Evolutionary conservation across 37 sponge, comb jelly and placozoan species (phyloP).

Genomic region (Axinella damicornis): DNA sequence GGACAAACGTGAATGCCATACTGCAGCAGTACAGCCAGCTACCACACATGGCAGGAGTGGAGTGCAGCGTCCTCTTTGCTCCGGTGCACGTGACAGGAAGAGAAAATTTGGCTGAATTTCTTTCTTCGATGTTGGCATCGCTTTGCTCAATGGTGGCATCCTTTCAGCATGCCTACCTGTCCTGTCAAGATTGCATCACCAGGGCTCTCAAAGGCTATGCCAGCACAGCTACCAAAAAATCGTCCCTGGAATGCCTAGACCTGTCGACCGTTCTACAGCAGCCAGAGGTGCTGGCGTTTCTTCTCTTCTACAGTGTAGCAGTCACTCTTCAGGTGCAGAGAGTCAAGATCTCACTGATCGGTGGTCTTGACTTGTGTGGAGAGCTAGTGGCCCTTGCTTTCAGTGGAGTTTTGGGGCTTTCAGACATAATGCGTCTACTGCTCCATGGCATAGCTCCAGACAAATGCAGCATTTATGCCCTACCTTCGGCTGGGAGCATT

Average conservation of each 20-base stretch:
- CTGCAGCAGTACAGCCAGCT: constrained; percentile 33
- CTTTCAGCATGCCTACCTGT: neutral
- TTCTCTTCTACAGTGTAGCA: constrained; percentile 7
- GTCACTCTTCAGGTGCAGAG: neutral
- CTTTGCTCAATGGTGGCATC: neutral
- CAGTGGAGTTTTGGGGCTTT: constrained; percentile 18
- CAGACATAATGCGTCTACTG: constrained; percentile 21
- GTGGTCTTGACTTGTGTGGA: constrained; percentile 5
- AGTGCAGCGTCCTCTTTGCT: constrained; percentile 26
- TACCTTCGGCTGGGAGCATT: neutral
- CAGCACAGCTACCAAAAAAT: too few species aligned
- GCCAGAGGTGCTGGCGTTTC: constrained; percentile 25
- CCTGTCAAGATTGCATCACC: neutral
- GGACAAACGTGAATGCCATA: constrained; percentile 36
- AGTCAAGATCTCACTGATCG: constrained; percentile 2
- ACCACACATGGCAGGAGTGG: constrained; percentile 25
- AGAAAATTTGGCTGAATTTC: too few species aligned
- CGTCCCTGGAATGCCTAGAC: too few species aligned
- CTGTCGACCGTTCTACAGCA: neutral
- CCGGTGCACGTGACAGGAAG: neutral
- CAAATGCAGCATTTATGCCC: too few species aligned
- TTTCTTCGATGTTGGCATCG: neutral
- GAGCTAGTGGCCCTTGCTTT: constrained; percentile 34
- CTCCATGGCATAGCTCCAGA: neutral
- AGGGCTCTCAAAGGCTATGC: neutral